Percentiles rank a stretch among this genome's conserved stretches.
These are phyloP conservation scores for Chamaea fasciata DNA, from an alignment of 2,113 vertebrate genomes.

Conservation along the genomic window DNA sequence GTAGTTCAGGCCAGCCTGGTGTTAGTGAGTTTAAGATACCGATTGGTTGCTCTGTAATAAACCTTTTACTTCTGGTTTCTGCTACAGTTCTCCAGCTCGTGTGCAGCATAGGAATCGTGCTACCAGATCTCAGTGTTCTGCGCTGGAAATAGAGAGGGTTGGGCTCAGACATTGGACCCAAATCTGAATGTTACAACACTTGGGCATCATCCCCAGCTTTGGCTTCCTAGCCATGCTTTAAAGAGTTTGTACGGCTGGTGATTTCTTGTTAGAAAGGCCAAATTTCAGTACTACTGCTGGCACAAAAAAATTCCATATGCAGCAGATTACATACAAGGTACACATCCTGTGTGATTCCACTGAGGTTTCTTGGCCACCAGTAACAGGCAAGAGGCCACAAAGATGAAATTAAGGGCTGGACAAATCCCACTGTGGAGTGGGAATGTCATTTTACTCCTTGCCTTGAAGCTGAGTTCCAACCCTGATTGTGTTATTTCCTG, in stretches of 20 bases:
- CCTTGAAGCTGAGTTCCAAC: neutral
- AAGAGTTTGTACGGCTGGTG: neutral
- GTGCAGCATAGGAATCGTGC: neutral
- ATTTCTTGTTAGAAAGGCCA: neutral
- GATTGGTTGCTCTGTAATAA: neutral
- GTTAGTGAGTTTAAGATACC: neutral
- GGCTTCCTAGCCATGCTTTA: neutral
- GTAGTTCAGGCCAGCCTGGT: neutral
- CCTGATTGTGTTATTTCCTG: neutral
- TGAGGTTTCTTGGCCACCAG: neutral
- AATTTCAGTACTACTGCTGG: neutral
- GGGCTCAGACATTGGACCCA: neutral
- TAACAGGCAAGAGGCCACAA: neutral
- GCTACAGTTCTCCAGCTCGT: neutral
- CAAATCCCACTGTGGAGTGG: fast-evolving
- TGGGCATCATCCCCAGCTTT: neutral
- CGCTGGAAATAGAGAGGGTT: neutral
- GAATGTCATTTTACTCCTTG: neutral
- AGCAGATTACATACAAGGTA: fast-evolving
- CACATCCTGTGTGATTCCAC: neutral
- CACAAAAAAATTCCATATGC: neutral
- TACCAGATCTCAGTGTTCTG: fast-evolving
- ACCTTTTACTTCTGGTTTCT: neutral
- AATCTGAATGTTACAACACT: neutral
- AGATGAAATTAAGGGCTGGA: neutral